phyloP scores from a whole-genome alignment of 1,140 invertebrate species.

The Samia ricini region DNA sequence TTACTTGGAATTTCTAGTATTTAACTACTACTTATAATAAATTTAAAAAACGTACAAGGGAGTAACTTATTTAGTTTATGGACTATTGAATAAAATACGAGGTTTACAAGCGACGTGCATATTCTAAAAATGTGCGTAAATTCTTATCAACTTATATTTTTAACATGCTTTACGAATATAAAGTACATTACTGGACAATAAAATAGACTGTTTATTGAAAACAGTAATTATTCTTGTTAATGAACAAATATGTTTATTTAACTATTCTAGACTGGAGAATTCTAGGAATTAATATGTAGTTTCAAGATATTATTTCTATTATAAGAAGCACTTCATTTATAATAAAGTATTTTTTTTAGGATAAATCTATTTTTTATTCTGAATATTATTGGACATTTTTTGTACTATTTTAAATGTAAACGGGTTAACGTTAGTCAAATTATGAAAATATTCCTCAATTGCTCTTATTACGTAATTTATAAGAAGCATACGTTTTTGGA shows the following conservation, averaged over 20 bases:
- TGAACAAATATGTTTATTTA: background rate
- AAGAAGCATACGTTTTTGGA: no score
- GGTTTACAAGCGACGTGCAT: background rate
- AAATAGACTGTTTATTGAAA: background rate
- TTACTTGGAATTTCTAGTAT: constrained; percentile 7
- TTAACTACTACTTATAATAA: constrained; percentile 9
- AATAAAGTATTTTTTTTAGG: no score
- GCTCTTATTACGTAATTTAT: no score
- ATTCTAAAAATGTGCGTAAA: background rate
- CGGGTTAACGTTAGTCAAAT: no score
- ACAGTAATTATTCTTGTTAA: background rate
- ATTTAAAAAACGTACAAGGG: background rate
- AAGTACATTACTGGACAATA: background rate
- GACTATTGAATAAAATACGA: background rate
- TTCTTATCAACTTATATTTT: background rate
- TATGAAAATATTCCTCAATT: no score
- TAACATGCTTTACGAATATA: background rate
- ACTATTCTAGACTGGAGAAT: no score
- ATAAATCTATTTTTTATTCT: no score
- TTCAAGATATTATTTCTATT: no score
- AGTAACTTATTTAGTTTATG: background rate
- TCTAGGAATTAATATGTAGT: no score
- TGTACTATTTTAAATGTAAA: no score
- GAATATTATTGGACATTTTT: no score
- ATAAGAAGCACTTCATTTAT: no score